Conservation (phyloP, 30 jellyfish, hydroid and myxozoan genomes). For the Aurelia aurita region DNA sequence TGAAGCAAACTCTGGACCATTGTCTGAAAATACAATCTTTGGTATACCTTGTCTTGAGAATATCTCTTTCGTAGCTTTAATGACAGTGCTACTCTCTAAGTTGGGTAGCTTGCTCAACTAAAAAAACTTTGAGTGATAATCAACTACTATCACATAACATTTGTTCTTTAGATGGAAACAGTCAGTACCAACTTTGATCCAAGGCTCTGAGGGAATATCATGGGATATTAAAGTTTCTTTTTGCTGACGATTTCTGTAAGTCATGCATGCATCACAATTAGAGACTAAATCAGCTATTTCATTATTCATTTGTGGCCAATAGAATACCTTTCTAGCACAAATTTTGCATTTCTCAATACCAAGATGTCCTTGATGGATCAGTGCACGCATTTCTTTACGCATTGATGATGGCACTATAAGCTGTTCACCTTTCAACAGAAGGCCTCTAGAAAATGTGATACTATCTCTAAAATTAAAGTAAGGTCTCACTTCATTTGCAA, state of each 20-base stretch:
- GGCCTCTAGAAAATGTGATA: slow-evolving; percentile 22
- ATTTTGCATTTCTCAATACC: slow-evolving; percentile 48
- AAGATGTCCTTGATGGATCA: slow-evolving; percentile 63
- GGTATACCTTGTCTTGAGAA: too few relatives aligned
- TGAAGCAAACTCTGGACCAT: too few relatives aligned
- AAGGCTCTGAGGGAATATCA: slow-evolving; percentile 41
- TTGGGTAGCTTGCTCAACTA: too few relatives aligned
- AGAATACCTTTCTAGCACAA: slow-evolving; percentile 32
- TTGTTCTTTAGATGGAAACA: slow-evolving; percentile 12
- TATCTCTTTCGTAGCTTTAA: too few relatives aligned
- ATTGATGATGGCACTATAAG: slow-evolving; percentile 42
- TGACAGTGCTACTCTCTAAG: too few relatives aligned
- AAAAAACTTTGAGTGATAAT: too few relatives aligned
- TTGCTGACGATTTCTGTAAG: slow-evolving; percentile 39
- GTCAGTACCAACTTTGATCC: slow-evolving; percentile 63
- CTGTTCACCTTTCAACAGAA: slow-evolving; percentile 25
- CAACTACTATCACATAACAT: slow-evolving; percentile 19
- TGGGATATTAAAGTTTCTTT: slow-evolving; percentile 40
- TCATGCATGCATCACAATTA: slow-evolving; percentile 46
- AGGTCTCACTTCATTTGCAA: slow-evolving; percentile 16
- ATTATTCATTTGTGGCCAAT: slow-evolving; percentile 63
- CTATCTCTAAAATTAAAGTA: slow-evolving; percentile 13
- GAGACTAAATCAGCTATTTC: slow-evolving; percentile 50
- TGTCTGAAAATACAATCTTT: too few relatives aligned
- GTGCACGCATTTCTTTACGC: slow-evolving; percentile 35